phyloP scores from a whole-genome alignment of 2,113 vertebrate species.

The Choloepus hoffmanni region DNA sequence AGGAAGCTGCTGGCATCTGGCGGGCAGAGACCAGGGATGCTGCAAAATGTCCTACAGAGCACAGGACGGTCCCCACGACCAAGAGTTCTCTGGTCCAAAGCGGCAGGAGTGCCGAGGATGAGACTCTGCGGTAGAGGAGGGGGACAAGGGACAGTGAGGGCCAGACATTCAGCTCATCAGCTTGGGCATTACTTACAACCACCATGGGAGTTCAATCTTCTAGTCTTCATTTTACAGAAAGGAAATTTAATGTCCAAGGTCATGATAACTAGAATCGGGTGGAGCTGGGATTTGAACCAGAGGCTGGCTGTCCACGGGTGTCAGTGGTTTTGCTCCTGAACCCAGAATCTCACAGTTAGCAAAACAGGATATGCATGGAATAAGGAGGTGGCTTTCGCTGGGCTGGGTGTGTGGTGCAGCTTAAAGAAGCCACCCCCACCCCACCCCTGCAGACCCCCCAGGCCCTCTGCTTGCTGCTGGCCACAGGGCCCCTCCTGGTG shows the following conservation, averaged over 20 bases:
- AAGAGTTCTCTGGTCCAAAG: background rate
- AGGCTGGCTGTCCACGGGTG: background rate
- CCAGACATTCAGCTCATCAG: accelerated
- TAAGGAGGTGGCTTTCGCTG: background rate
- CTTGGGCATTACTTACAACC: background rate
- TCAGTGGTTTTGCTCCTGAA: background rate
- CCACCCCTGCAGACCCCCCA: no score
- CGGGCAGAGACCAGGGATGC: background rate
- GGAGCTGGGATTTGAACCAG: background rate
- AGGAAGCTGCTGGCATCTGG: background rate
- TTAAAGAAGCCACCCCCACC: background rate
- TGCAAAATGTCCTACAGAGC: background rate
- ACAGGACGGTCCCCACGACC: accelerated
- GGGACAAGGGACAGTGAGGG: no score
- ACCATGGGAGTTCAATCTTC: accelerated
- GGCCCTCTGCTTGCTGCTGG: background rate
- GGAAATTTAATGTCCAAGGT: background rate
- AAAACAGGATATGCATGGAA: accelerated
- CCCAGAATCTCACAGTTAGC: background rate
- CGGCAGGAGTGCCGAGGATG: accelerated
- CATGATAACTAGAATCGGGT: background rate
- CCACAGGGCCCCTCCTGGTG: accelerated
- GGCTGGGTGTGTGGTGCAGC: accelerated
- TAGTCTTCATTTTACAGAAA: background rate
- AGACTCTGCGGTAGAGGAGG: background rate